Percentiles rank a stretch among this genome's conserved stretches.
phyloP scores from a whole-genome alignment of 2,797 vertebrate species.

The Gallirallus australis region DNA sequence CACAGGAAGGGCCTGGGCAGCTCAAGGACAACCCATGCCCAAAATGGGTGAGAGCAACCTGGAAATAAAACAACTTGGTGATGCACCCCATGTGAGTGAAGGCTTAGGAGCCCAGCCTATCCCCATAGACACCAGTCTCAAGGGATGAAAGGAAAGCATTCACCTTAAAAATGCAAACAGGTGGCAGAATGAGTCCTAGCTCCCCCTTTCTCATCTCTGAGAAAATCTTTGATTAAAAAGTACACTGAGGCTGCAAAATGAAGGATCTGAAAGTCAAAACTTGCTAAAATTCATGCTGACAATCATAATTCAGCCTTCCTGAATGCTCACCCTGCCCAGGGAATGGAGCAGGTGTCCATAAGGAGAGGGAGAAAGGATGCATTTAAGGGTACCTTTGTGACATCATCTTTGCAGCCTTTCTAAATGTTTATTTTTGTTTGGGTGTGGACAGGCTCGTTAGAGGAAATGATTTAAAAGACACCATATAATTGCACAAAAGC shows the following conservation, averaged over 20 bases:
- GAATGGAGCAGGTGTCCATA: neutral
- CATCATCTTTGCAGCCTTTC: neutral
- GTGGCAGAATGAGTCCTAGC: neutral
- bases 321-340: neutral
- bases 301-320: neutral
- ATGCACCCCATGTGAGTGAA: neutral
- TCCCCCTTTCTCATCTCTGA: neutral
- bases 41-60: neutral
- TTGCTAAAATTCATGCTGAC: neutral
- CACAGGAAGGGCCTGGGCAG: neutral
- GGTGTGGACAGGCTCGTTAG: neutral
- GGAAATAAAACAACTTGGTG: neutral
- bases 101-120: neutral
- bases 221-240: neutral
- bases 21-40: neutral
- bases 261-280: neutral
- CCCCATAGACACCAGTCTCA: neutral
- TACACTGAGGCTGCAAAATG: accelerated
- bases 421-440: constrained; percentile 19
- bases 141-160: neutral
- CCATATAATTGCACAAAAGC: neutral
- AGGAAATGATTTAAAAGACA: constrained; percentile 45
- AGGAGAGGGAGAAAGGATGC: neutral
- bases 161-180: neutral
- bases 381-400: neutral